These are phyloP conservation scores for Nasonia vitripennis DNA, from an alignment of 1,140 invertebrate species.

Conservation along the genomic window DNA sequence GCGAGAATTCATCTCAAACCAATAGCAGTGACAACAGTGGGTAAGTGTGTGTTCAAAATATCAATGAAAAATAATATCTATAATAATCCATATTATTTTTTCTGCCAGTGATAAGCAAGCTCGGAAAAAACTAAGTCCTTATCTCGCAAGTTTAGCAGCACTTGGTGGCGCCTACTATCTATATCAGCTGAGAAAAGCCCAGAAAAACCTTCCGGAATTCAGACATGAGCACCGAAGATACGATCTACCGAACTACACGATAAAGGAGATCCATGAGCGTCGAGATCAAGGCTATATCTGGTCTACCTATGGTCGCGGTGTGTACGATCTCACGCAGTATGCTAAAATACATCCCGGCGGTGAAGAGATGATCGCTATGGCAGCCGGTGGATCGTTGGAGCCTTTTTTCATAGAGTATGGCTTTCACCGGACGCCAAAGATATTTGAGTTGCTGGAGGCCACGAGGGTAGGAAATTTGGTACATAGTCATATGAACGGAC, in stretches of 20 bases:
- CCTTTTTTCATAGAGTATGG: neutral
- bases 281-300: neutral
- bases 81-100: neutral
- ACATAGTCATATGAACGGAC: neutral
- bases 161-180: neutral
- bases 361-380: neutral
- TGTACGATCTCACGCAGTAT: slow-evolving; percentile 4
- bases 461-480: slow-evolving; percentile 14
- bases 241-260: neutral
- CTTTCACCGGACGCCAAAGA: neutral
- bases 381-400: neutral
- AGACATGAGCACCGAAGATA: neutral
- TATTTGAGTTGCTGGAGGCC: neutral
- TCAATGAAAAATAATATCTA: too few relatives aligned
- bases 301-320: neutral
- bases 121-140: neutral
- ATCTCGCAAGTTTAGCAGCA: neutral
- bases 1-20: neutral
- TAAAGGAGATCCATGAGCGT: neutral
- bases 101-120: neutral
- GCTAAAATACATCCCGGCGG: slow-evolving; percentile 18
- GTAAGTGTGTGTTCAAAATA: too few relatives aligned
- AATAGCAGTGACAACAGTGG: too few relatives aligned
- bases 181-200: neutral
- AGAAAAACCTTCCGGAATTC: neutral